Base-by-base conservation (phyloP, 2,797 vertebrate genomes). In the Poeciliopsis presidionis region DNA sequence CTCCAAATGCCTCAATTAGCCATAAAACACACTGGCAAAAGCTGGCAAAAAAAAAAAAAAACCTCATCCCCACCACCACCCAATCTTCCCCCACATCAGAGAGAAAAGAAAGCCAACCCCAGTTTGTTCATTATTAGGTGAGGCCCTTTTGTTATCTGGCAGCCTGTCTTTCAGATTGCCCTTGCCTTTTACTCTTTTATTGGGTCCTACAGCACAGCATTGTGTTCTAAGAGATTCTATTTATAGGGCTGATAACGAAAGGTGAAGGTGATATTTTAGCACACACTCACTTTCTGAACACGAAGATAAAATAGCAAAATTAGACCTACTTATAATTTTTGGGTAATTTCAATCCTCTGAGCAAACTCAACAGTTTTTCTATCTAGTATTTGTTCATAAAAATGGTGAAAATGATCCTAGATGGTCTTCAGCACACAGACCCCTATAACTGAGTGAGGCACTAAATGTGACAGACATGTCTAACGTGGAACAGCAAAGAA, bases 1-100 rank as follows among this genome's bases (percentile, higher is more conserved):
- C 93, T 94, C 91, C 93, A 94, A 96, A 95, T 93, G 94, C 93
- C 95, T 95, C 95, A 96, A 96, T 96, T 96, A 96, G 94, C 94
- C 95, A 95, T 96, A 94, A 96, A 96, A 93, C 91, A 94, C 84
- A 85, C 87, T 92, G 93, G 94, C 91, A 92, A 93, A 91, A 88
- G 74, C 91, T 91, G 86, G 92, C 89, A 89, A 84, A 86, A 89
- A 84, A 77, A 89, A 81, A 75, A 57, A 80, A 53, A 53, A 51
- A 22, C 0, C 49, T 25, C 51, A 25, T 4, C 83, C 61, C 63
- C 72, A 78, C 79, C 81, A 82, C 75, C 85, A 73, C 75, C 81
- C 73, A 51, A 51, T 83, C 74, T 55, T 57, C 81, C 87, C 82
- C 82, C 77, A 73, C 33, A 55, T 84, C 41, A 43, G 84, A 84